These are phyloP conservation scores for Mesitornis unicolor DNA, from an alignment of 2,113 vertebrate genomes.

Conservation along the genomic window DNA sequence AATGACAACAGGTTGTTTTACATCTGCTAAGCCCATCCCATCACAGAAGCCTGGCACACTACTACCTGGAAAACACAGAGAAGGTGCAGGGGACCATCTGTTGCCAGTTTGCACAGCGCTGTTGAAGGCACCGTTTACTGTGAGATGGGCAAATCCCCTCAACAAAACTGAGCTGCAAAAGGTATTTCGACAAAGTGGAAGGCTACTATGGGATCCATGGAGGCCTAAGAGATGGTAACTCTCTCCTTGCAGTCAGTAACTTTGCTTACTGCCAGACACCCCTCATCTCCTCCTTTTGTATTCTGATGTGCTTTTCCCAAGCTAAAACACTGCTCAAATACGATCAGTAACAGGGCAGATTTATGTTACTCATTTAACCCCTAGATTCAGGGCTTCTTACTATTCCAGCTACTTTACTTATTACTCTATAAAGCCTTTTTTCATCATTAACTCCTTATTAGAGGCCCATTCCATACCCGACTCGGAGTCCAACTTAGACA, in stretches of 20 bases:
- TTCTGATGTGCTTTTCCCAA: neutral
- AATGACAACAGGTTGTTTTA: neutral
- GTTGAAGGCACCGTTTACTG: neutral
- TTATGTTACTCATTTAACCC: neutral
- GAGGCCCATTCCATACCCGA: fast-evolving
- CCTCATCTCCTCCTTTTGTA: neutral
- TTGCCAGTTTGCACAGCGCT: neutral
- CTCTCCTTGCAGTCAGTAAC: neutral
- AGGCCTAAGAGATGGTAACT: neutral
- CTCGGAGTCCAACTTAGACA: fast-evolving
- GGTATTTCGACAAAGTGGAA: fast-evolving
- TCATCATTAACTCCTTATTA: neutral
- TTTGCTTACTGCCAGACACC: neutral
- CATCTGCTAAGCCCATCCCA: neutral
- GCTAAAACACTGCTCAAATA: neutral
- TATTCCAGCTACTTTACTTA: neutral
- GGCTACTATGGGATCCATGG: fast-evolving
- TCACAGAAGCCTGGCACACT: fast-evolving
- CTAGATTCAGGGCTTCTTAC: neutral
- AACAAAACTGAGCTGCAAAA: neutral
- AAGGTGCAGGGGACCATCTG: neutral
- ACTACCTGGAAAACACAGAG: neutral
- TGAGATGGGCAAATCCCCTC: neutral
- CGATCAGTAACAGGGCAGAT: fast-evolving
- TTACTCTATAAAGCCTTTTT: neutral